Conservation (phyloP, 2,888 invertebrate species). For the Endotricha flammealis region DNA sequence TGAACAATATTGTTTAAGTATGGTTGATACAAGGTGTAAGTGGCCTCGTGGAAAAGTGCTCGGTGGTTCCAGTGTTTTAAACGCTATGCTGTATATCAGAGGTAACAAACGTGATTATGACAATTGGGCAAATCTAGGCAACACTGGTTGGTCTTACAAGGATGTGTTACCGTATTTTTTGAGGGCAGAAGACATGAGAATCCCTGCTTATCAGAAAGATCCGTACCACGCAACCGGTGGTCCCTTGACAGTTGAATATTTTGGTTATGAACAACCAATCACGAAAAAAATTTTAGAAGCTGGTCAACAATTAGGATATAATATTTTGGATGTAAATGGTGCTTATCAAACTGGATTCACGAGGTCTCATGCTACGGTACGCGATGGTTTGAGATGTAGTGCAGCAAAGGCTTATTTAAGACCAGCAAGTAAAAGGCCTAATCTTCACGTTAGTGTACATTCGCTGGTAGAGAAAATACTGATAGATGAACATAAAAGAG, state of each 20-base stretch:
- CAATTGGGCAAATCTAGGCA: slow-evolving; percentile 86
- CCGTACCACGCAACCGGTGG: slow-evolving; percentile 85
- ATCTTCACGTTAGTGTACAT: slow-evolving; percentile 84
- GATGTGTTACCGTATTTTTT: slow-evolving; percentile 87
- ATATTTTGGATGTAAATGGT: slow-evolving; percentile 86
- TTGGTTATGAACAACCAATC: slow-evolving; percentile 83
- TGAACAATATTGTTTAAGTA: slow-evolving; percentile 81
- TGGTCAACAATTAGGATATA: slow-evolving; percentile 83
- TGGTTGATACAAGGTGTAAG: slow-evolving; percentile 81
- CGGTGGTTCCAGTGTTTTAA: slow-evolving; percentile 89
- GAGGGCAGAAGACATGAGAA: slow-evolving; percentile 87
- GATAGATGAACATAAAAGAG: slow-evolving; percentile 79
- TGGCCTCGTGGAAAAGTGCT: slow-evolving; percentile 90
- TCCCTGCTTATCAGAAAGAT: slow-evolving; percentile 76
- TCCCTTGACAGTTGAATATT: slow-evolving; percentile 85
- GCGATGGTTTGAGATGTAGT: slow-evolving; percentile 89
- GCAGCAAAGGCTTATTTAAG: slow-evolving; percentile 90
- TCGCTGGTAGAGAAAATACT: slow-evolving; percentile 83
- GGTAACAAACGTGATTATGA: slow-evolving; percentile 92
- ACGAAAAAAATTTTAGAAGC: slow-evolving; percentile 83
- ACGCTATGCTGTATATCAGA: slow-evolving; percentile 93
- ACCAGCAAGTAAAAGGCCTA: slow-evolving; percentile 80
- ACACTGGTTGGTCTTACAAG: slow-evolving; percentile 87
- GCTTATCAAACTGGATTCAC: slow-evolving; percentile 88
- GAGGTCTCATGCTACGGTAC: slow-evolving; percentile 85